A percentile compares a stretch with the other conserved stretches of the same genome.
Conservation (phyloP, 2,797 vertebrate genomes). For the Linurgus olivaceus region DNA sequence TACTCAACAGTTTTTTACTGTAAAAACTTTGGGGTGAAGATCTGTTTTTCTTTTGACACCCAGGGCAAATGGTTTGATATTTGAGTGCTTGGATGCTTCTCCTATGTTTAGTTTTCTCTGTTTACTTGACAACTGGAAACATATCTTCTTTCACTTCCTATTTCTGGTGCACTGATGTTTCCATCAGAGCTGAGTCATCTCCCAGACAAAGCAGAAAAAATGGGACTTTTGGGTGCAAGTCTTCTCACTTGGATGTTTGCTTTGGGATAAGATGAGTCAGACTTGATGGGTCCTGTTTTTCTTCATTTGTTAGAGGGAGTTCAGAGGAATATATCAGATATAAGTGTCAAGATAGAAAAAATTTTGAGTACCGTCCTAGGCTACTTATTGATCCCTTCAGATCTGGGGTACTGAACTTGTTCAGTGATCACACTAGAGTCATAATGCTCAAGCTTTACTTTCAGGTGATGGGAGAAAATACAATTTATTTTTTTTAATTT, state of each 20-base stretch:
- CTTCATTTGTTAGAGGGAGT: background rate
- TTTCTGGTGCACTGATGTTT: background rate
- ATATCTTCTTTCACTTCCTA: background rate
- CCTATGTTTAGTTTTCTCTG: background rate
- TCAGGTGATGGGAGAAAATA: background rate
- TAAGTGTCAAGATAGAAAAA: background rate
- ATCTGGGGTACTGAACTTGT: background rate
- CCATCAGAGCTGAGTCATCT: background rate
- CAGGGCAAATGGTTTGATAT: background rate
- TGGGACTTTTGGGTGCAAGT: background rate
- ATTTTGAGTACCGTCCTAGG: too few relatives aligned
- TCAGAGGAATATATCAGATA: background rate
- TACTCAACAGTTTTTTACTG: background rate
- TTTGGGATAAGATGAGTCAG: background rate
- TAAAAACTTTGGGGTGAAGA: background rate
- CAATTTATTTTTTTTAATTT: background rate
- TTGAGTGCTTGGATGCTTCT: background rate
- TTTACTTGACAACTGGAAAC: background rate
- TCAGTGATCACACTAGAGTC: background rate
- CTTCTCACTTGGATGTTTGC: background rate
- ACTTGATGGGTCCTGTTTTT: background rate
- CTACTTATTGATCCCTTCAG: background rate
- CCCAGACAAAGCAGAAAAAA: background rate
- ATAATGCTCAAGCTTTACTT: background rate
- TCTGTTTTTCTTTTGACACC: background rate